A percentile compares a stretch with the other conserved stretches of the same genome.
Conservation (phyloP, 2,797 vertebrate genomes). For the Peromyscus aztecus region DNA sequence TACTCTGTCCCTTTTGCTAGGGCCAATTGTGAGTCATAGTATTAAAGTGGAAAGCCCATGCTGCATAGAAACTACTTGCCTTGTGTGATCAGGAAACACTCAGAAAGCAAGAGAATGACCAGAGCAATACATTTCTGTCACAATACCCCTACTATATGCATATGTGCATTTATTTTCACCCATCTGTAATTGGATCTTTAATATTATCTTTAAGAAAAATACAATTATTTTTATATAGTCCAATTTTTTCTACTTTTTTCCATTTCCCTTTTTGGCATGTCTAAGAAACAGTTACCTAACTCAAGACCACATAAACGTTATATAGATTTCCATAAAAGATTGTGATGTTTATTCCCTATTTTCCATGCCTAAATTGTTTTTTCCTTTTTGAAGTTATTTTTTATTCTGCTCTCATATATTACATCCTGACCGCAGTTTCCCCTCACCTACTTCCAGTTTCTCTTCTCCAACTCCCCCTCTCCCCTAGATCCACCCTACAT, state of each 20-base stretch:
- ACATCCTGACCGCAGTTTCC: too few species aligned
- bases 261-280: neutral
- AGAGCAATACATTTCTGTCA: neutral
- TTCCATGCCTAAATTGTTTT: neutral
- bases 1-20: neutral
- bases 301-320: neutral
- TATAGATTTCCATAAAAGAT: neutral
- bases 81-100: neutral
- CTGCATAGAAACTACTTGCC: neutral
- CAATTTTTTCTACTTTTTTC: neutral
- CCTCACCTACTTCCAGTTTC: too few species aligned
- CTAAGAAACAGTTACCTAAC: neutral
- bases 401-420: too few species aligned
- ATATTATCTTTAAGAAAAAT: neutral
- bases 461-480: too few species aligned
- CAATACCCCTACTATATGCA: neutral
- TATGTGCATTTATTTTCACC: neutral
- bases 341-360: neutral
- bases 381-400: too few species aligned
- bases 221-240: neutral
- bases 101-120: neutral
- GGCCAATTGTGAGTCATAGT: neutral
- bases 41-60: neutral
- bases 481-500: too few species aligned
- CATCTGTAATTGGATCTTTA: neutral